These are phyloP conservation scores for Pterocles gutturalis DNA, from an alignment of 2,113 vertebrate species.

Conservation along the genomic window DNA sequence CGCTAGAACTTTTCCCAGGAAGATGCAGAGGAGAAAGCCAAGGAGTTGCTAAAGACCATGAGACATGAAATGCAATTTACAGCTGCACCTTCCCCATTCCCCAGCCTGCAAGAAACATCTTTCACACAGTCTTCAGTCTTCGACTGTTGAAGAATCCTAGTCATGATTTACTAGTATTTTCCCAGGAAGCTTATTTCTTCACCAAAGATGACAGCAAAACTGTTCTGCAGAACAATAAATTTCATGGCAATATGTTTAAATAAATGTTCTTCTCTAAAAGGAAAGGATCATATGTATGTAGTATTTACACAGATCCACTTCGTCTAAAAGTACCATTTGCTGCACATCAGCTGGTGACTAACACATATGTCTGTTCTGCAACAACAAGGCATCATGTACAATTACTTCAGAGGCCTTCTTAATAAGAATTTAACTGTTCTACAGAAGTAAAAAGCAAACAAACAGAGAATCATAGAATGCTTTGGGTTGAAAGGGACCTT, in stretches of 20 bases:
- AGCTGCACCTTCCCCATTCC: background rate
- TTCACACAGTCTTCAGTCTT: background rate
- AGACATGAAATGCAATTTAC: background rate
- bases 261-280: background rate
- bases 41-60: background rate
- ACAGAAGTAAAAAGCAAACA: background rate
- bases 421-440: background rate
- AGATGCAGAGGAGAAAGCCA: background rate
- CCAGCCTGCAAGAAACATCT: background rate
- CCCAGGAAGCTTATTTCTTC: conserved; percentile 8
- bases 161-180: background rate
- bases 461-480: too few relatives aligned
- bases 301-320: background rate
- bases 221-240: background rate
- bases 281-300: background rate
- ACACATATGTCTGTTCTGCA: background rate
- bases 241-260: background rate
- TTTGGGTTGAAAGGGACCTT: too few relatives aligned
- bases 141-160: background rate
- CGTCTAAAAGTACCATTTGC: background rate
- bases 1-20: background rate
- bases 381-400: background rate
- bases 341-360: background rate
- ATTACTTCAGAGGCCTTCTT: background rate
- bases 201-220: background rate